Evolutionary conservation across 1,140 invertebrate species (phyloP), one percentile per base, ranked within the genome.

Genomic region (Contarinia nasturtii): DNA sequence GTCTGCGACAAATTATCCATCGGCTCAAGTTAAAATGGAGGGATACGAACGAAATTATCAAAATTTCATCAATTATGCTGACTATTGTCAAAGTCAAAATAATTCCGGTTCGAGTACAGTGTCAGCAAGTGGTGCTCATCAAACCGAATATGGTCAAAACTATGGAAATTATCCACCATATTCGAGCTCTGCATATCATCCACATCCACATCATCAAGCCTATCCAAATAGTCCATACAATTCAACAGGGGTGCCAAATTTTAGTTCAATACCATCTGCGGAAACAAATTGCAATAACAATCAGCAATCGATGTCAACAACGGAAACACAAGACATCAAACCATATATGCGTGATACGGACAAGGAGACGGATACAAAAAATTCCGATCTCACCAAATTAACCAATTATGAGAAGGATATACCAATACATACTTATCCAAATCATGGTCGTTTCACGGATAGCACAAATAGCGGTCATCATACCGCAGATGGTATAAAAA

Each of bases 381-480:
- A n/a, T 55, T 38, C 58, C 55, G 55, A 62, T 61, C n/a, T 59
- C 62, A 45, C 57, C 59, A 41, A 49, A 59, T 57, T 59, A 48
- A 64, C 59, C 12, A 64, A 64, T 54, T 63, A 63, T 50, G 61
- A 64, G 51, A 60, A 63, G 49, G 59, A 63, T 14, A 64, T 64
- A 48, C 61, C 61, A 41, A 56, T 57, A 3, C 56, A 62, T 47
- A 60, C 61, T 14, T 63, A 64, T 48, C 61, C 61, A 19, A 64
- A 60, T 46, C 60, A 60, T n/a, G 20, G 17, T 8, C 17, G 15
- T 36, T 27, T 45, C 27, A 45, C n/a, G n/a, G n/a, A 27, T 15
- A 14, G 15, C 17, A 17, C 22, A 11, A 18, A 8, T 11, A n/a
- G 8, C 44, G 12, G 20, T 46, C 33, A 20, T 18, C 48, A 41